Conservation (phyloP, 1,140 invertebrate species). For the Calephelis virginiensis region DNA sequence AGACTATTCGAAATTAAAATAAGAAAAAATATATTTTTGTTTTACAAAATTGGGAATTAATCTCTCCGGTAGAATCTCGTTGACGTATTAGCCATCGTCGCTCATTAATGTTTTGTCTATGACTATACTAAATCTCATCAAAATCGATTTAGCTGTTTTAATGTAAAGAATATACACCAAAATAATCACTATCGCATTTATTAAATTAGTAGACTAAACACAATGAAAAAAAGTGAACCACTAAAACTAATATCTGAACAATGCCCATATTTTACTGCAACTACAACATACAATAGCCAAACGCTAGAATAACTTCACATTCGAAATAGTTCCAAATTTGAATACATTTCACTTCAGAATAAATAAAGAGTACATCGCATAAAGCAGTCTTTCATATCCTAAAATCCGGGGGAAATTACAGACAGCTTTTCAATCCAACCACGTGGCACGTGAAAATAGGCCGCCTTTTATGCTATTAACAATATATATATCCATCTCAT, state of each 20-base stretch:
- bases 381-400: slow-evolving; percentile 31
- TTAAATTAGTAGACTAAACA: no score
- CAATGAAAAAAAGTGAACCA: no score
- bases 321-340: slow-evolving; percentile 3
- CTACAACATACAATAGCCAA: not conserved
- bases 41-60: no score
- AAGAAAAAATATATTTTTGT: no score
- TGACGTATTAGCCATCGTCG: no score
- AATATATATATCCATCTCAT: slow-evolving; percentile 42
- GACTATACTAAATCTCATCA: no score
- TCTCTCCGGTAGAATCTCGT: no score
- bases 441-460: slow-evolving; percentile 58
- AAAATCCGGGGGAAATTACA: slow-evolving; percentile 41
- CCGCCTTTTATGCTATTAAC: slow-evolving; percentile 55
- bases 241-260: not conserved
- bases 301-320: not conserved
- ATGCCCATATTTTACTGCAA: slow-evolving; percentile 4
- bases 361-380: slow-evolving; percentile 21
- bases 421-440: slow-evolving; percentile 36
- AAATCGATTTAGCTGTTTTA: no score
- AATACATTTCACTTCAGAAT: slow-evolving; percentile 17
- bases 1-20: no score
- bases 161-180: not conserved
- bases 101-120: no score
- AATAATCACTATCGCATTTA: not conserved